phyloP scores from a whole-genome alignment of 2,888 invertebrate species.

The Cosmia trapezina region DNA sequence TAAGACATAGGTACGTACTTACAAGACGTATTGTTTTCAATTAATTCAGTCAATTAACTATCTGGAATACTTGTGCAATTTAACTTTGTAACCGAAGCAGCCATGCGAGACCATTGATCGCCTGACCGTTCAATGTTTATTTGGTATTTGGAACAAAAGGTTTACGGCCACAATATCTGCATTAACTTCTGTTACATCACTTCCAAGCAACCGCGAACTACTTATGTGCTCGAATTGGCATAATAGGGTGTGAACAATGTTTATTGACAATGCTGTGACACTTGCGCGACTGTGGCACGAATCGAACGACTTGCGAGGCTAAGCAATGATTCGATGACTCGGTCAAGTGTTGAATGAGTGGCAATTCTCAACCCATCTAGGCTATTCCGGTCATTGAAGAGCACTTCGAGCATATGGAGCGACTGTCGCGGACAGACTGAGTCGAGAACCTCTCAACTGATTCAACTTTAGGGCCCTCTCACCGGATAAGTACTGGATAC shows the following conservation, averaged over 20 bases:
- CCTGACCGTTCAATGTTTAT: slow-evolving; percentile 39
- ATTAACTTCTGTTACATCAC: slow-evolving; percentile 45
- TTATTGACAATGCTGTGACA: slow-evolving; percentile 25
- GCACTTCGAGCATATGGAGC: slow-evolving; percentile 24
- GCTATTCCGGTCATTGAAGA: slow-evolving; percentile 18
- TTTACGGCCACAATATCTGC: slow-evolving; percentile 31
- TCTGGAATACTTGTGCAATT: slow-evolving; percentile 39
- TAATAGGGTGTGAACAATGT: slow-evolving; percentile 16
- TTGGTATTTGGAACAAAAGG: slow-evolving; percentile 54
- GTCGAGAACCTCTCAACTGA: neutral
- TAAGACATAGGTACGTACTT: too few species aligned
- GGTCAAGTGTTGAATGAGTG: slow-evolving; percentile 36
- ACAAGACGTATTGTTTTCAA: too few species aligned
- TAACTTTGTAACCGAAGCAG: slow-evolving; percentile 63
- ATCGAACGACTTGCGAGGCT: slow-evolving; percentile 14
- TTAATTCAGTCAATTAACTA: slow-evolving; percentile 3
- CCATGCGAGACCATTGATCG: slow-evolving; percentile 65
- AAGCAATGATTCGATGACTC: slow-evolving; percentile 29
- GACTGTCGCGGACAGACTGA: slow-evolving; percentile 19
- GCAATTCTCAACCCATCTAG: slow-evolving; percentile 14
- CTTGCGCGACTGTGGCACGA: slow-evolving; percentile 15
- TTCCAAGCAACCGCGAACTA: slow-evolving; percentile 38
- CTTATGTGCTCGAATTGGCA: slow-evolving; percentile 28
- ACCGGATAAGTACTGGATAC: neutral
- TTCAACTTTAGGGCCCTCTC: slow-evolving; percentile 3